Conservation (phyloP, 2,113 vertebrate genomes). For the Strix uralensis region DNA sequence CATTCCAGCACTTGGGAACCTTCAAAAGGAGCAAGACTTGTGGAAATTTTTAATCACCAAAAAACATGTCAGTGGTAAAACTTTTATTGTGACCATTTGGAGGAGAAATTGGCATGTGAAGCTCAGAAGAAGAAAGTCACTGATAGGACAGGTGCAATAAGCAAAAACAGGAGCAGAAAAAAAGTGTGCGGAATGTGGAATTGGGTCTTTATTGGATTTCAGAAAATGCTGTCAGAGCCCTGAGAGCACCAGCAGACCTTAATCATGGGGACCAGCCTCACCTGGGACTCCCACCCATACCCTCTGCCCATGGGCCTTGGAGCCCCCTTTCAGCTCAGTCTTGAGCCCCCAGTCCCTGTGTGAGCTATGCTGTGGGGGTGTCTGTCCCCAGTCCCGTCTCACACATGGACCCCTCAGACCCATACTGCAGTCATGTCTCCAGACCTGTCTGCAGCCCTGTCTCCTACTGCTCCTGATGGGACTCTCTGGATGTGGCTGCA, state of each 20-base stretch:
- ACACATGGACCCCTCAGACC: rapidly evolving
- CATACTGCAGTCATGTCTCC: rapidly evolving
- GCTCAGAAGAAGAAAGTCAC: background rate
- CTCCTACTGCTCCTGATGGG: background rate
- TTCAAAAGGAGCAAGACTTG: background rate
- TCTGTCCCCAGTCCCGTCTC: background rate
- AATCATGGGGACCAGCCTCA: background rate
- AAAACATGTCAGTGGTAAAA: background rate
- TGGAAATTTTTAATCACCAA: background rate
- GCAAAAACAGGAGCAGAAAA: background rate
- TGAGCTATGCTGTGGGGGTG: rapidly evolving
- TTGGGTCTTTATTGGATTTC: background rate
- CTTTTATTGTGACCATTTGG: background rate
- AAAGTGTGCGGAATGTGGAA: background rate
- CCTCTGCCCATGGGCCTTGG: background rate
- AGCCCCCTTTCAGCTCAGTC: background rate
- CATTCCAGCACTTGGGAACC: background rate
- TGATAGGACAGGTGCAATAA: background rate
- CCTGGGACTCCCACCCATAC: background rate
- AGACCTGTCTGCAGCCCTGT: background rate
- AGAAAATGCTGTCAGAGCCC: background rate
- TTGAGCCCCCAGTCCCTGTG: background rate
- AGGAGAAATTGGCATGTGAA: background rate
- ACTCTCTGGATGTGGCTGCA: background rate
- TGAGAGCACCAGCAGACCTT: background rate